phyloP scores from a whole-genome alignment of 2,888 invertebrate genomes.

The Zaprionus bogoriensis region DNA sequence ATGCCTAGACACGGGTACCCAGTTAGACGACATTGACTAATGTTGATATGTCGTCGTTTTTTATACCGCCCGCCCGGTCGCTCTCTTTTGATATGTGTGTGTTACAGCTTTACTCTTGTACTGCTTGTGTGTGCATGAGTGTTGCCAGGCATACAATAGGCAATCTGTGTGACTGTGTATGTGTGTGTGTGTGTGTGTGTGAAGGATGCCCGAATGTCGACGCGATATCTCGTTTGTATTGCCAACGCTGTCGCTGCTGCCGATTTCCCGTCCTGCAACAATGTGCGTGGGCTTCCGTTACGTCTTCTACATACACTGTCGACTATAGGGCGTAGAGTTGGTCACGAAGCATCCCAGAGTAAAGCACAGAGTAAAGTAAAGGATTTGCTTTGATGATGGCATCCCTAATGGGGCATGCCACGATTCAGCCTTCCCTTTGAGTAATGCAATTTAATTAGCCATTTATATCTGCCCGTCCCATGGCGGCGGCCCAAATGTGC shows the following conservation, averaged over 20 bases:
- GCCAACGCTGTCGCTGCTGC: slow-evolving; percentile 59
- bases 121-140: slow-evolving; percentile 4
- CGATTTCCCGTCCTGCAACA: slow-evolving; percentile 56
- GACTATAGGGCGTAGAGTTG: slow-evolving; percentile 19
- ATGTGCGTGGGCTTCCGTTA: slow-evolving; percentile 37
- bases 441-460: slow-evolving; percentile 55
- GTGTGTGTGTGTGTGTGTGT: slow-evolving; percentile 14
- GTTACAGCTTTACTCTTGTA: slow-evolving; percentile 57
- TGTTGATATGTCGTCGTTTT: slow-evolving; percentile 70
- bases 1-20: slow-evolving; percentile 69
- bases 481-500: neutral
- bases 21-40: slow-evolving; percentile 74
- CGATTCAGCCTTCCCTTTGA: slow-evolving; percentile 46
- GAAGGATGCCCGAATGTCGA: slow-evolving; percentile 37
- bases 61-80: slow-evolving; percentile 35
- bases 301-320: slow-evolving; percentile 7
- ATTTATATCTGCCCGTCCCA: slow-evolving; percentile 4
- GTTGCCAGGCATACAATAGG: neutral
- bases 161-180: slow-evolving; percentile 21
- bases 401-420: slow-evolving; percentile 71
- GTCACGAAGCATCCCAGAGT: slow-evolving; percentile 57
- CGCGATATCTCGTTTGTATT: slow-evolving; percentile 63
- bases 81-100: slow-evolving; percentile 71
- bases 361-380: slow-evolving; percentile 65
- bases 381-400: slow-evolving; percentile 78